These are phyloP conservation scores for Drosophila histrio DNA, from an alignment of 2,888 invertebrate genomes.

Conservation along the genomic window DNA sequence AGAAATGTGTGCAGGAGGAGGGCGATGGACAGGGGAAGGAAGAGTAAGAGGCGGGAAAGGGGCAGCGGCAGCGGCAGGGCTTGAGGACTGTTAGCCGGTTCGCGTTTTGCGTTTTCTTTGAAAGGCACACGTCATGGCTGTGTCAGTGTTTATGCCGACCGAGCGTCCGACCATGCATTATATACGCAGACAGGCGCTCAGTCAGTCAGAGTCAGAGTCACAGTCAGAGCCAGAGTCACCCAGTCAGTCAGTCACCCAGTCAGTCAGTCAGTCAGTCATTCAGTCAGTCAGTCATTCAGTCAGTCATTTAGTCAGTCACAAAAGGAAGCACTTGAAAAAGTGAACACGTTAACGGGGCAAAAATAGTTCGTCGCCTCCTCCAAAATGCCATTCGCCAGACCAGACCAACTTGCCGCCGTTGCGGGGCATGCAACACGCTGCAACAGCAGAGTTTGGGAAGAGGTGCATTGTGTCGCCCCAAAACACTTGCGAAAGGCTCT, in stretches of 20 bases:
- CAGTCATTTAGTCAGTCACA: slow-evolving; percentile 54
- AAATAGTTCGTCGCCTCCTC: slow-evolving; percentile 74
- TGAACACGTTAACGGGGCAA: slow-evolving; percentile 74
- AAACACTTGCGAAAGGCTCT: slow-evolving; percentile 70
- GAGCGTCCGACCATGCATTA: slow-evolving; percentile 58
- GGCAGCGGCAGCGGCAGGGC: neutral
- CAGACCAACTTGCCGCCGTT: slow-evolving; percentile 4
- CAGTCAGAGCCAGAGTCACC: slow-evolving; percentile 20
- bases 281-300: slow-evolving; percentile 17
- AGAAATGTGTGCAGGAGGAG: neutral
- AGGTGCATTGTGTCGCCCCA: slow-evolving; percentile 67
- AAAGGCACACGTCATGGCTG: slow-evolving; percentile 72
- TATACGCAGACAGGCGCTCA: slow-evolving; percentile 63
- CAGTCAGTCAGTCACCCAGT: slow-evolving; percentile 17
- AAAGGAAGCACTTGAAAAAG: slow-evolving; percentile 71
- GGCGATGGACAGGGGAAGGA: neutral
- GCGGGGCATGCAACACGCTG: slow-evolving; percentile 13
- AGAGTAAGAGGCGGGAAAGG: neutral
- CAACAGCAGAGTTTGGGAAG: slow-evolving; percentile 14
- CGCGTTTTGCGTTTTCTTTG: slow-evolving; percentile 60
- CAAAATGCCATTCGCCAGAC: slow-evolving; percentile 38
- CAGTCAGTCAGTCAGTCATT: slow-evolving; percentile 14
- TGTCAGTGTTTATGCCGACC: slow-evolving; percentile 70
- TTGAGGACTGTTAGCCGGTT: slow-evolving; percentile 40
- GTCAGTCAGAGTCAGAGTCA: slow-evolving; percentile 30